Evolutionary conservation across 2,113 vertebrate species (phyloP).

Genomic region (Myxocyprinus asiaticus): DNA sequence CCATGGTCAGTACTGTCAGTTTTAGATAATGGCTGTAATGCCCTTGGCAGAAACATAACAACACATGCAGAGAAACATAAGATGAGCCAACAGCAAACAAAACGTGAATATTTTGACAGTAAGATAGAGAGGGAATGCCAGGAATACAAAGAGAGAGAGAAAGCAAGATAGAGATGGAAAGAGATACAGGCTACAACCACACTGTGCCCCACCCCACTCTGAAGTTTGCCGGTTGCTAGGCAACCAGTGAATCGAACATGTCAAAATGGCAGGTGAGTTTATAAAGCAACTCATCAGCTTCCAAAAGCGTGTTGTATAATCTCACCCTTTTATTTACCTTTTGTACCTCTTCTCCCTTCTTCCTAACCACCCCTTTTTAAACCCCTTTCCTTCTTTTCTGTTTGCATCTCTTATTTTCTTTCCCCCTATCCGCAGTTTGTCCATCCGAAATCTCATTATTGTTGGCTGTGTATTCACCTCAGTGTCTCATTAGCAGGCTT

Average conservation of each 20-base stretch:
- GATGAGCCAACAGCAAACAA: too few relatives aligned
- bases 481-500: slow-evolving; percentile 76
- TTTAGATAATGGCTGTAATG: too few relatives aligned
- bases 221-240: slow-evolving; percentile 59
- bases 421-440: slow-evolving; percentile 54
- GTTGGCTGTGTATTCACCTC: slow-evolving; percentile 78
- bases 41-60: too few relatives aligned
- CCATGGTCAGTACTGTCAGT: too few relatives aligned
- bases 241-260: slow-evolving; percentile 41
- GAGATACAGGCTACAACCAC: too few relatives aligned
- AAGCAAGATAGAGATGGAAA: too few relatives aligned
- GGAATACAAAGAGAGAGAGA: too few relatives aligned
- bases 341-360: background rate
- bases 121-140: too few relatives aligned
- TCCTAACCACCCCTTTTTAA: slow-evolving; percentile 3
- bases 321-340: background rate
- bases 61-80: too few relatives aligned
- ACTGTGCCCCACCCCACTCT: slow-evolving; percentile 25
- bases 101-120: too few relatives aligned
- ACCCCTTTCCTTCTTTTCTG: slow-evolving; percentile 4
- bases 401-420: slow-evolving; percentile 22
- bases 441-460: slow-evolving; percentile 78
- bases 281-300: slow-evolving; percentile 14
- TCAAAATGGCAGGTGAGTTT: slow-evolving; percentile 46
- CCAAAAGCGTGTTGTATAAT: slow-evolving; percentile 1